phyloP scores from a whole-genome alignment of 2,113 vertebrate genomes.

The Albula glossodonta region DNA sequence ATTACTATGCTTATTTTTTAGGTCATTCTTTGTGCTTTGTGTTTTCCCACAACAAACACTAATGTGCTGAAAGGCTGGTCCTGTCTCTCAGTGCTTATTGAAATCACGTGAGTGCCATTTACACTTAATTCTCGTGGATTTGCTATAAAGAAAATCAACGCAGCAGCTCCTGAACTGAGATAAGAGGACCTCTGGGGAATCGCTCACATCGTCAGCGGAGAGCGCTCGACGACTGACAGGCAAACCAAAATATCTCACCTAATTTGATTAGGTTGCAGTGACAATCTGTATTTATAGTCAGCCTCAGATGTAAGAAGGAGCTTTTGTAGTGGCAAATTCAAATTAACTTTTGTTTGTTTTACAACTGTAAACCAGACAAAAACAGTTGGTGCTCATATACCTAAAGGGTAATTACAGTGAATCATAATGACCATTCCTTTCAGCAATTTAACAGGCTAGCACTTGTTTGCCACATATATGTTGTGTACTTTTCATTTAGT shows the following conservation, averaged over 20 bases:
- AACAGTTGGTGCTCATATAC: slow-evolving; percentile 52
- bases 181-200: slow-evolving; percentile 73
- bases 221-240: slow-evolving; percentile 65
- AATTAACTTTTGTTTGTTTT: slow-evolving; percentile 55
- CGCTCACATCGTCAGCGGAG: slow-evolving; percentile 59
- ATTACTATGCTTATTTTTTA: slow-evolving; percentile 59
- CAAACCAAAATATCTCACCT: slow-evolving; percentile 65
- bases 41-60: slow-evolving; percentile 59
- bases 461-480: slow-evolving; percentile 55
- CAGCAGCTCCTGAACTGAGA: slow-evolving; percentile 71
- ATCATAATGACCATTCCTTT: slow-evolving; percentile 55
- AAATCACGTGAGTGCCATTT: slow-evolving; percentile 75
- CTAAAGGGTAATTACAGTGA: slow-evolving; percentile 63
- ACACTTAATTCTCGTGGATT: slow-evolving; percentile 69
- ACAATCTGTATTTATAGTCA: slow-evolving; percentile 76
- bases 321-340: slow-evolving; percentile 52
- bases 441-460: slow-evolving; percentile 36
- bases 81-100: slow-evolving; percentile 67
- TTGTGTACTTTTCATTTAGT: slow-evolving; percentile 52
- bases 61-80: slow-evolving; percentile 72
- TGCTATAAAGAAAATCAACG: slow-evolving; percentile 65
- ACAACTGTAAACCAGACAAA: slow-evolving; percentile 49
- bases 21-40: background rate
- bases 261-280: slow-evolving; percentile 76
- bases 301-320: slow-evolving; percentile 53